A percentile compares a stretch with the other conserved stretches of the same genome.
Evolutionary conservation across 2,888 invertebrate species (phyloP).

Genomic region (Eupithecia exiguata): DNA sequence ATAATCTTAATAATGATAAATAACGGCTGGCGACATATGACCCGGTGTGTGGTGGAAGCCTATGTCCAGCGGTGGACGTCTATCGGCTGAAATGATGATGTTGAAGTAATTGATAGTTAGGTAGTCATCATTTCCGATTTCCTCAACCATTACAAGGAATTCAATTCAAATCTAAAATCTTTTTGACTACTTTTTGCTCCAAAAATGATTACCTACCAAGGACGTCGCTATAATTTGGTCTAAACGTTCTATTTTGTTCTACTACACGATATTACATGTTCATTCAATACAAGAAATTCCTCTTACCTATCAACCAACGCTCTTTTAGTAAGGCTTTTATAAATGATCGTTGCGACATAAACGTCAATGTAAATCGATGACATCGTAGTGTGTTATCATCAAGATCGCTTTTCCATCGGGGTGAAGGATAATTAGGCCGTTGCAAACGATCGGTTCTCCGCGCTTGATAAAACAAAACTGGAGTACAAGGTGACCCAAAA

Average conservation of each 20-base stretch:
- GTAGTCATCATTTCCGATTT: conserved; percentile 6
- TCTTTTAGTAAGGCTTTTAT: not conserved
- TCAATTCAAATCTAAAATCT: not conserved
- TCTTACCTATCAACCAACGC: not conserved
- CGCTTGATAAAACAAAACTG: conserved; percentile 25
- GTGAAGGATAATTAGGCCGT: conserved; percentile 38
- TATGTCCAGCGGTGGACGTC: not conserved
- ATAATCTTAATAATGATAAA: too few relatives aligned
- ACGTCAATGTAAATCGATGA: conserved; percentile 26
- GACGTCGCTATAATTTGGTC: conserved; percentile 6
- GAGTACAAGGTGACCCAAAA: conserved; percentile 4
- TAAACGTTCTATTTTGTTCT: conserved; percentile 10
- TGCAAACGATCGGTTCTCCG: conserved; percentile 25
- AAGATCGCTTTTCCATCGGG: conserved; percentile 18
- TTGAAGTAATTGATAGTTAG: not conserved
- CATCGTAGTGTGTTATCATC: conserved; percentile 21
- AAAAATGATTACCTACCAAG: conserved; percentile 3
- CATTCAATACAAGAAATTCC: not conserved
- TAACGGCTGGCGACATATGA: too few relatives aligned
- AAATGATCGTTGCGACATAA: conserved; percentile 14
- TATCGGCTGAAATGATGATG: not conserved
- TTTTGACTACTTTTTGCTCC: not conserved
- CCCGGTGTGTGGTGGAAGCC: too few relatives aligned
- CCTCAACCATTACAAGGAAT: not conserved
- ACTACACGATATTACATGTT: conserved; percentile 2